Conservation (phyloP, 2,888 invertebrate genomes). For the Leptinotarsa peninsularis region DNA sequence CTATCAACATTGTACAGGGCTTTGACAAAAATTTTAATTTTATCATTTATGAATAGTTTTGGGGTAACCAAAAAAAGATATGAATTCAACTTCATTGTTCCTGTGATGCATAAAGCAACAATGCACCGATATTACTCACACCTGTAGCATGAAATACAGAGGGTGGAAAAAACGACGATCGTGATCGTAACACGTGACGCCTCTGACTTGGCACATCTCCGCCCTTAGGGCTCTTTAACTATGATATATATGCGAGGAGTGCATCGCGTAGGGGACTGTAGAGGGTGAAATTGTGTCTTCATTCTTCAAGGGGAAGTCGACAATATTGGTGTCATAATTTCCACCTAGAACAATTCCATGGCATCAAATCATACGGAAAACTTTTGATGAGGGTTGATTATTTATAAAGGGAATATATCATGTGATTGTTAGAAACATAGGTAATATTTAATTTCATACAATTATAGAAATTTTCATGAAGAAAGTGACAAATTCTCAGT, state of each 20-base stretch:
- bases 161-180: constrained; percentile 39
- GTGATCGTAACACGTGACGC: constrained; percentile 43
- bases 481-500: too few species aligned
- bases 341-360: constrained; percentile 30
- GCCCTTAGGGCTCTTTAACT: constrained; percentile 54
- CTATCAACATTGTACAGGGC: neutral
- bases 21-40: neutral
- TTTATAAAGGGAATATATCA: neutral
- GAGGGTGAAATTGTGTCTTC: constrained; percentile 42
- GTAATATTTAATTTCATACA: too few species aligned
- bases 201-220: constrained; percentile 45
- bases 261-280: constrained; percentile 40
- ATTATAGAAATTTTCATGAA: too few species aligned
- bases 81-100: neutral
- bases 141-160: constrained; percentile 37
- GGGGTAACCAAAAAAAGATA: neutral
- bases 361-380: constrained; percentile 28
- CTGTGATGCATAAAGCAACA: neutral
- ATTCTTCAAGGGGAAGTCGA: constrained; percentile 36
- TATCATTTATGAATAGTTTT: neutral
- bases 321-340: constrained; percentile 41
- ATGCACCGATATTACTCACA: constrained; percentile 34
- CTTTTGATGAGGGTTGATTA: neutral
- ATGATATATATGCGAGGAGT: constrained; percentile 47
- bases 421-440: too few species aligned